phyloP scores from a whole-genome alignment of 2,113 vertebrate genomes.

The Malurus cyaneus region DNA sequence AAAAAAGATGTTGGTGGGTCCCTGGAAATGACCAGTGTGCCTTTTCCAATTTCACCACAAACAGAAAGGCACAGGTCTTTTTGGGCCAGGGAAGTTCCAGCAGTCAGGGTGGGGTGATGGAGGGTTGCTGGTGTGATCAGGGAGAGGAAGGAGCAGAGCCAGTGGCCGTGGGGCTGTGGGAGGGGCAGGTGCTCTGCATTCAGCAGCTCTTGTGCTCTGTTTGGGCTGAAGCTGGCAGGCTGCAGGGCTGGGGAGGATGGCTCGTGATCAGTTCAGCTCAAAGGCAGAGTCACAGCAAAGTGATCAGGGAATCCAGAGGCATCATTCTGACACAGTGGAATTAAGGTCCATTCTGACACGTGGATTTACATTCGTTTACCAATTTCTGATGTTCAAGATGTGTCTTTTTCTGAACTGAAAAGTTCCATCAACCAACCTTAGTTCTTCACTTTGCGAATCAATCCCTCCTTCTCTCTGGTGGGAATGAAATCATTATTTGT shows the following conservation, averaged over 20 bases:
- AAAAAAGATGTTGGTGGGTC: not conserved
- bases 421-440: not conserved
- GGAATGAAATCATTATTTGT: not conserved
- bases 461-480: not conserved
- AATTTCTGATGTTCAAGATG: not conserved
- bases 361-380: constrained; percentile 37
- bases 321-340: not conserved
- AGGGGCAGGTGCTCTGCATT: not conserved
- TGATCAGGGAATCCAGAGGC: not conserved
- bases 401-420: not conserved
- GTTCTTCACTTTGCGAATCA: not conserved
- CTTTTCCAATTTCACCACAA: not conserved
- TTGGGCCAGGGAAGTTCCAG: not conserved
- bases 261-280: not conserved
- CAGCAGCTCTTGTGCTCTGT: not conserved
- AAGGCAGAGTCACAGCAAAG: not conserved
- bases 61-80: not conserved
- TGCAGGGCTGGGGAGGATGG: not conserved
- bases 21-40: accelerated
- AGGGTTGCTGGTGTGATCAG: not conserved
- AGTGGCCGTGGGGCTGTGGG: not conserved
- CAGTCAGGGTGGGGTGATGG: accelerated
- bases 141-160: accelerated
- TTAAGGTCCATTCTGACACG: not conserved
- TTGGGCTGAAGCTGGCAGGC: not conserved